Base-by-base conservation (phyloP, 1,140 invertebrate genomes). In the Tetraneura akinire region DNA sequence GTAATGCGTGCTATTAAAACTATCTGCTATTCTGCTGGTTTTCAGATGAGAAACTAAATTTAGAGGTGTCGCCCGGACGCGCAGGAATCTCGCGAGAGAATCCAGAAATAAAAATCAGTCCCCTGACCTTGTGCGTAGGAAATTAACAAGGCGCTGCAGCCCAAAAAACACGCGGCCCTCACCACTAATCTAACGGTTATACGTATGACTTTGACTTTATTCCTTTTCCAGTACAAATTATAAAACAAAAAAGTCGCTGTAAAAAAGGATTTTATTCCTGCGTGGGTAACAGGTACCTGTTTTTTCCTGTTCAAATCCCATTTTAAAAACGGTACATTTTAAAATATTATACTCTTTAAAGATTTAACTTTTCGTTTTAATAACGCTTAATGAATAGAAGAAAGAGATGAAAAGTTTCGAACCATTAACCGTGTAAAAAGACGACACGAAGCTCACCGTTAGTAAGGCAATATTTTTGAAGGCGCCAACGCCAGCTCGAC, bases 101-200 rank as follows among this genome's bases (percentile, higher is more conserved):
- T 68, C 49, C 71, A 74, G 51, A 76, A 76, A 76, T 76, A 76
- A 60, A 76, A 76, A 60, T 60, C 71, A 26, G 49, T 53, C 49
- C 10, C 26, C 18, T n/a, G 29, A 21, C 26, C 51, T 55, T 74
- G 37, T 14, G 11, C 55, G 37, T 60, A 45, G 37, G 21, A 76
- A 53, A 76, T 76, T 76, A 76, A 57, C 37, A 76, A 55, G 49
- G 71, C 47, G 14, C 18, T 8, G 29, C 29, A 4, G 5, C 11
- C 21, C 0, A 37, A 57, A 76, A 32, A 68, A n/a, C 42, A 68
- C 21, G 6, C n/a, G 21, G 8, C 73, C 8, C 14, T 6, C 32
- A 29, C 42, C 66, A 6, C 16, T 37, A 47, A 14, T 47, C 13
- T 47, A 47, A 62, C 60, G 37, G 5, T 9, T 23, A 13, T 10